phyloP scores from a whole-genome alignment of 2,113 vertebrate species.

The Eira barbara region DNA sequence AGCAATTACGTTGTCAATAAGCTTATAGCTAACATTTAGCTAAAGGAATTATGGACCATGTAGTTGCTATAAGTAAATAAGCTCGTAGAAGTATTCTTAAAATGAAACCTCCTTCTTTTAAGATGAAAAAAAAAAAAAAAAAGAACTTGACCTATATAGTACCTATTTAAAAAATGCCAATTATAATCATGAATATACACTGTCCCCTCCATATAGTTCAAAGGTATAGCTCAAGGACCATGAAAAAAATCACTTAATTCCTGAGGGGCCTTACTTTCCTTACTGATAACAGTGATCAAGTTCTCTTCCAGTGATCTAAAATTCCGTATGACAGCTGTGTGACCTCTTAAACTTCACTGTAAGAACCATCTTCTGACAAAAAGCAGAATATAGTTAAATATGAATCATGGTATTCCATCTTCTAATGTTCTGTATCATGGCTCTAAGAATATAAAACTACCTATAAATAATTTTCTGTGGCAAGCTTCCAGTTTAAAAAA shows the following conservation, averaged over 20 bases:
- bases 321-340: not conserved
- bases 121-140: not conserved
- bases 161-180: not conserved
- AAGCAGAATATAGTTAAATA: not conserved
- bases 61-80: not conserved
- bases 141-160: not conserved
- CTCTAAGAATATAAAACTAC: not conserved
- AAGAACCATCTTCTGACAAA: not conserved
- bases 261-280: not conserved
- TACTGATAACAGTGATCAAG: not conserved
- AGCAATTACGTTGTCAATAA: not conserved
- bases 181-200: not conserved
- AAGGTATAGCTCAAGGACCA: not conserved
- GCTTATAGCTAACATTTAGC: not conserved
- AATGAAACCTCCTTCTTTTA: not conserved
- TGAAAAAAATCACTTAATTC: not conserved
- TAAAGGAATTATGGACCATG: not conserved
- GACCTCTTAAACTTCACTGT: not conserved
- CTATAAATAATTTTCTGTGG: not conserved
- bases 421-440: not conserved
- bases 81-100: not conserved
- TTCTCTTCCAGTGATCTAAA: slow-evolving; percentile 26
- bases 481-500: not conserved
- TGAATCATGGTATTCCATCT: not conserved
- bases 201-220: not conserved